Conservation (phyloP, 2,888 invertebrate species). For the Euzetes globulus region DNA sequence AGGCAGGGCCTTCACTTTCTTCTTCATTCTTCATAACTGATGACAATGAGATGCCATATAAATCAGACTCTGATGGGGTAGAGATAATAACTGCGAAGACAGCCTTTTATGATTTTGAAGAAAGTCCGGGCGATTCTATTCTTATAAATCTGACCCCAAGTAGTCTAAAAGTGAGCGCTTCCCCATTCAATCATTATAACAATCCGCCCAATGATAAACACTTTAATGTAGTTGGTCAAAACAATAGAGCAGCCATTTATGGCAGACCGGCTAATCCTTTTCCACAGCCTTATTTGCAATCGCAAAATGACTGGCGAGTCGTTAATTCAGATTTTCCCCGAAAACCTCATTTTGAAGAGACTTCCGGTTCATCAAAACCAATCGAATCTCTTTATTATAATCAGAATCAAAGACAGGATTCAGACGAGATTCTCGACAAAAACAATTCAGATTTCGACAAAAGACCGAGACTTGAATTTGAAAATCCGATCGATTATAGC, state of each 20-base stretch:
- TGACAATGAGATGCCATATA: background rate
- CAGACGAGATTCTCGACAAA: background rate
- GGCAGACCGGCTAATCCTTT: conserved; percentile 1
- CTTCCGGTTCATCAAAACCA: background rate
- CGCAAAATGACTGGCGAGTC: conserved; percentile 25
- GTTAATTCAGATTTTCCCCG: conserved; percentile 19
- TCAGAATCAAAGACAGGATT: background rate
- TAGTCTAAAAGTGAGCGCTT: conserved; percentile 14
- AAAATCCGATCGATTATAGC: background rate
- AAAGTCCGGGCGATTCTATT: conserved; percentile 25
- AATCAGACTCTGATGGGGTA: conserved; percentile 4
- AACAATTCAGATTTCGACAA: background rate
- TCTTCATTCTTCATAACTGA: background rate
- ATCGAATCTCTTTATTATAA: conserved; percentile 12
- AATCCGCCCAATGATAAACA: conserved; percentile 8
- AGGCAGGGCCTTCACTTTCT: background rate
- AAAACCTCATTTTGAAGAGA: conserved; percentile 4
- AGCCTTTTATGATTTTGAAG: conserved; percentile 21
- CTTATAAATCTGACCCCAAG: conserved; percentile 26
- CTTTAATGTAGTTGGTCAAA: background rate
- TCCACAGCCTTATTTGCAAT: background rate
- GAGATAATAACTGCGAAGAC: conserved; percentile 33
- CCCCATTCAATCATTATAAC: background rate
- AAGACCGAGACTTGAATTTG: conserved; percentile 7
- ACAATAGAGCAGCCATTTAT: conserved; percentile 10